Conservation (phyloP, 2,113 vertebrate genomes). For the Nipponia nippon region DNA sequence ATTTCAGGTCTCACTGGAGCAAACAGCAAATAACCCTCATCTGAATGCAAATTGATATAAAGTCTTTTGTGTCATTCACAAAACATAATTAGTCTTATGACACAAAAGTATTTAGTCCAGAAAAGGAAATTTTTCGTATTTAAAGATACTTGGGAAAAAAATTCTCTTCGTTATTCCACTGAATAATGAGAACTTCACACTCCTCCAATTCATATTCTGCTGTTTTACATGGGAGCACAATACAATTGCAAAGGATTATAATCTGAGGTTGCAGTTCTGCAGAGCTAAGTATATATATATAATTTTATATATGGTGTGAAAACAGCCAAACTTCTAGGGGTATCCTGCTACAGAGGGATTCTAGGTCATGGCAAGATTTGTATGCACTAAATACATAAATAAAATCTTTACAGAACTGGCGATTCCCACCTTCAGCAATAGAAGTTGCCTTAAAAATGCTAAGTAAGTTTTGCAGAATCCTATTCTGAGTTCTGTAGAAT, state of each 20-base stretch:
- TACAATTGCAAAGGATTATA: background rate
- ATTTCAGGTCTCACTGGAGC: background rate
- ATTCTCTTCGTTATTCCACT: background rate
- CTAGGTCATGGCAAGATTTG: slow-evolving; percentile 8
- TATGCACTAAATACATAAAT: background rate
- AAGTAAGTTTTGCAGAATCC: background rate
- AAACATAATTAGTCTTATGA: slow-evolving; percentile 11
- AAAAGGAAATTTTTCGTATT: background rate
- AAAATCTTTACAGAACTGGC: background rate
- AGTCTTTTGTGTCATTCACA: background rate
- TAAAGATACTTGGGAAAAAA: background rate
- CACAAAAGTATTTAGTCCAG: background rate
- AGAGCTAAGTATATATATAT: background rate
- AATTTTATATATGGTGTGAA: background rate
- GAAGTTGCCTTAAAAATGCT: background rate
- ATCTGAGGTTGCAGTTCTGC: background rate
- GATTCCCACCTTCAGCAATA: background rate
- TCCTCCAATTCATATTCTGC: background rate
- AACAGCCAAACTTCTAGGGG: background rate
- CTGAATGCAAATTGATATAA: background rate
- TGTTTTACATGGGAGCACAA: background rate
- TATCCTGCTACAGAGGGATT: background rate
- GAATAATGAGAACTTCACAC: background rate
- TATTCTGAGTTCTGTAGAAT: background rate
- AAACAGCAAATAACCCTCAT: background rate